A percentile compares a stretch with the other conserved stretches of the same genome.
Conservation (phyloP, 2,888 invertebrate species). For the Panzeria rudis region DNA sequence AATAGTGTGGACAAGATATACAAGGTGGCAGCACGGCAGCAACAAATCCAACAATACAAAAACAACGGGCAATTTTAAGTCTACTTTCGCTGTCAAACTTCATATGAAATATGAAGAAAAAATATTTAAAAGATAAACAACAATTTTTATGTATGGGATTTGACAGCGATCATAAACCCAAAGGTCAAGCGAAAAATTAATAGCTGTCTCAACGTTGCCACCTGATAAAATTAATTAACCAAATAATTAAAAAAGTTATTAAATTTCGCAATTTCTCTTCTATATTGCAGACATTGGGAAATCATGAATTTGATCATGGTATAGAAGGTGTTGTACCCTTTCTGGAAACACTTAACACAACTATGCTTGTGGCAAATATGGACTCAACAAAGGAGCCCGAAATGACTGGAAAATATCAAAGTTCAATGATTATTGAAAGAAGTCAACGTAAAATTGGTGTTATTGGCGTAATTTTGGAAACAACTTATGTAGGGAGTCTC, state of each 20-base stretch:
- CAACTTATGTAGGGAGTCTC: slow-evolving; percentile 86
- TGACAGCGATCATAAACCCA: too few relatives aligned
- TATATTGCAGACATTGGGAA: slow-evolving; percentile 88
- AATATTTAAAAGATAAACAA: too few relatives aligned
- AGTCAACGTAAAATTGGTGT: slow-evolving; percentile 89
- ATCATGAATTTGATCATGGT: slow-evolving; percentile 94
- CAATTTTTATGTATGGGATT: too few relatives aligned
- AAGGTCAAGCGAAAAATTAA: too few relatives aligned
- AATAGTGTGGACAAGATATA: too few relatives aligned
- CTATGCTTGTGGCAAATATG: slow-evolving; percentile 90
- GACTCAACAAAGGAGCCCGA: slow-evolving; percentile 88
- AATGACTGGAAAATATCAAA: slow-evolving; percentile 86
- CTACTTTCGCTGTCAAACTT: too few relatives aligned
- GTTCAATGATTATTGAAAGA: slow-evolving; percentile 87
- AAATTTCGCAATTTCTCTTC: slow-evolving; percentile 32
- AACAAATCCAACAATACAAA: too few relatives aligned
- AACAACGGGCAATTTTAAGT: too few relatives aligned
- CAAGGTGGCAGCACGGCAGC: too few relatives aligned
- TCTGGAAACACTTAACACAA: slow-evolving; percentile 86
- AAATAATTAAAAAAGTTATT: background rate
- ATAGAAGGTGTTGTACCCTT: slow-evolving; percentile 90
- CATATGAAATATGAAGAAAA: too few relatives aligned
- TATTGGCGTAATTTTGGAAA: slow-evolving; percentile 89
- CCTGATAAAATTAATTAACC: too few relatives aligned
- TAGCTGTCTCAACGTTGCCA: background rate